A percentile compares a stretch with the other conserved stretches of the same genome.
Evolutionary conservation across 2,888 invertebrate species (phyloP).

Genomic region (Andrena bicolor): DNA sequence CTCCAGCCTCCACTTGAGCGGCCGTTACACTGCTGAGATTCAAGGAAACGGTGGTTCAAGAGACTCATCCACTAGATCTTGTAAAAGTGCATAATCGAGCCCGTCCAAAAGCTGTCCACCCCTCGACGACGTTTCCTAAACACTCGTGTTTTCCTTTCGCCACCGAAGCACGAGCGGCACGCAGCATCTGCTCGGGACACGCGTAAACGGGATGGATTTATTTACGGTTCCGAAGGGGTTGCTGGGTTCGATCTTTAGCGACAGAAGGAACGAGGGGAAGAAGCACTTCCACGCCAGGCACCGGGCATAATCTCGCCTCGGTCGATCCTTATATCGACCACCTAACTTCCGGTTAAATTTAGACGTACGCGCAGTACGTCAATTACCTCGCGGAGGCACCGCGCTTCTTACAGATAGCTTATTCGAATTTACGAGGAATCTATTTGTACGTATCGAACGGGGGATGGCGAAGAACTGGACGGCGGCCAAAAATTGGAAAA

Average conservation of each 20-base stretch:
- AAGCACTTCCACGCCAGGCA: slow-evolving; percentile 57
- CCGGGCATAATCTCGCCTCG: slow-evolving; percentile 49
- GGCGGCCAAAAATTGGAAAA: slow-evolving; percentile 26
- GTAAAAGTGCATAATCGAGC: slow-evolving; percentile 31
- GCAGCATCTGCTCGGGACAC: slow-evolving; percentile 52
- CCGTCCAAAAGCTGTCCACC: slow-evolving; percentile 16
- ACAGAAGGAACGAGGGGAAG: slow-evolving; percentile 41
- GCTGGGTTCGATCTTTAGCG: slow-evolving; percentile 67
- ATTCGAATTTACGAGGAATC: slow-evolving; percentile 29
- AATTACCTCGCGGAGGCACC: neutral
- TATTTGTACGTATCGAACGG: slow-evolving; percentile 7
- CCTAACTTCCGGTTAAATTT: slow-evolving; percentile 65
- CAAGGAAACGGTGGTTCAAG: slow-evolving; percentile 9
- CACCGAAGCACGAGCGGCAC: slow-evolving; percentile 17
- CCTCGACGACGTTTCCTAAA: slow-evolving; percentile 49
- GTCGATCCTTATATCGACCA: slow-evolving; percentile 47
- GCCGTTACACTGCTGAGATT: neutral
- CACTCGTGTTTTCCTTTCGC: slow-evolving; percentile 54
- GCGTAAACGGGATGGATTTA: slow-evolving; percentile 65
- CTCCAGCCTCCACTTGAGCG: too few relatives aligned
- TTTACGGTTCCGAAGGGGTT: slow-evolving; percentile 63
- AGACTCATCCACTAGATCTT: neutral
- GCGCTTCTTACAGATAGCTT: neutral
- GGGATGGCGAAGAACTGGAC: slow-evolving; percentile 1
- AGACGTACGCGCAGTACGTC: slow-evolving; percentile 29